A percentile compares a stretch with the other conserved stretches of the same genome.
These are phyloP conservation scores for Trogon melanurus DNA, from an alignment of 2,113 vertebrate genomes.

Conservation along the genomic window DNA sequence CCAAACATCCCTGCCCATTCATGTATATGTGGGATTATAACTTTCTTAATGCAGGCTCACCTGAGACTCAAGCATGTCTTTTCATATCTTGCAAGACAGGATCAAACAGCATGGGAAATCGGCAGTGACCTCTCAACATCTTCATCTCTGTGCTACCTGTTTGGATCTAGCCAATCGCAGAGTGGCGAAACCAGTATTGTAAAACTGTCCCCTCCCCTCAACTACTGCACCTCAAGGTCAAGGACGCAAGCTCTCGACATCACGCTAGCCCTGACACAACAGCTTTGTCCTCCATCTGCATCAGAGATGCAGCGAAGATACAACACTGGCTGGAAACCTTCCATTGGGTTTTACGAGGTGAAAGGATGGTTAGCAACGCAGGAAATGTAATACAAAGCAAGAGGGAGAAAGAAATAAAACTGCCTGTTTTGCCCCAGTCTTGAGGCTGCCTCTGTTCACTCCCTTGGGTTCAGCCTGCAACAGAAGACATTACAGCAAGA, in stretches of 20 bases:
- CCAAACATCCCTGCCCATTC: neutral
- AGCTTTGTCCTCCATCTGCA: neutral
- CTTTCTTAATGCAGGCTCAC: neutral
- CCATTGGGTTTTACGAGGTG: neutral
- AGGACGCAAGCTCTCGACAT: neutral
- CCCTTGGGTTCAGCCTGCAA: neutral
- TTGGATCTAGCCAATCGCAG: neutral
- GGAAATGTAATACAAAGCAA: neutral
- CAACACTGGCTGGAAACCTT: neutral
- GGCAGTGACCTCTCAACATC: neutral
- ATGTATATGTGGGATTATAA: neutral
- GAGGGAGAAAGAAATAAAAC: neutral
- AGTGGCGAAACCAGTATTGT: neutral
- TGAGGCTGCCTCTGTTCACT: neutral
- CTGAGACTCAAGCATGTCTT: neutral
- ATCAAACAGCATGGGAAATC: neutral
- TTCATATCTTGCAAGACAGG: neutral
- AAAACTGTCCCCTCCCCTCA: neutral
- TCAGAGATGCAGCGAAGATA: neutral
- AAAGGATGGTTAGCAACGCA: neutral
- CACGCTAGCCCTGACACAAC: neutral
- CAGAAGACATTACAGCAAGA: conserved; percentile 29
- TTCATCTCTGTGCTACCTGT: neutral
- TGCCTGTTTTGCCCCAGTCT: neutral
- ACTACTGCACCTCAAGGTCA: neutral